Conservation (phyloP, 2,113 vertebrate species). For the Chroicocephalus ridibundus region DNA sequence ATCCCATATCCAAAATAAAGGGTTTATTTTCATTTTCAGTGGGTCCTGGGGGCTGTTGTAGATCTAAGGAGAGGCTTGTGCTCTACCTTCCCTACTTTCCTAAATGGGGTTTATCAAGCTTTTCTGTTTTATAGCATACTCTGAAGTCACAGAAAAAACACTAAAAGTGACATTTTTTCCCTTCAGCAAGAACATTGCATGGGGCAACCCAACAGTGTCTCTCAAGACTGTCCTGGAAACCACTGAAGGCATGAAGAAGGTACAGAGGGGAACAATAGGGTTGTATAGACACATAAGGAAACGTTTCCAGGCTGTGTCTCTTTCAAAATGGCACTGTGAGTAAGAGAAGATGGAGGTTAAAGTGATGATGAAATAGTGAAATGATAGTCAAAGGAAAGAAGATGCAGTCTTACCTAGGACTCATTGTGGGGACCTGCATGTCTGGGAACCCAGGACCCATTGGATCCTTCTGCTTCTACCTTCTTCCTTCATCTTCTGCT, state of each 20-base stretch:
- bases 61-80: not conserved
- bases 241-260: not conserved
- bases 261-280: not conserved
- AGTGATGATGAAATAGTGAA: not conserved
- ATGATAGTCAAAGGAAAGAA: not conserved
- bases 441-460: not conserved
- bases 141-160: not conserved
- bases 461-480: not conserved
- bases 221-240: not conserved
- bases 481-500: not conserved
- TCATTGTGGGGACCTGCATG: rapidly evolving
- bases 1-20: not conserved
- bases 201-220: not conserved
- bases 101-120: not conserved
- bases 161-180: not conserved
- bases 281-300: not conserved
- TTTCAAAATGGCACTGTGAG: not conserved
- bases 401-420: not conserved
- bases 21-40: not conserved
- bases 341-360: not conserved
- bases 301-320: not conserved
- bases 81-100: not conserved
- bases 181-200: not conserved
- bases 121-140: not conserved
- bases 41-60: not conserved